Conservation (phyloP, 2,797 vertebrate genomes). For the Anniella stebbinsi region DNA sequence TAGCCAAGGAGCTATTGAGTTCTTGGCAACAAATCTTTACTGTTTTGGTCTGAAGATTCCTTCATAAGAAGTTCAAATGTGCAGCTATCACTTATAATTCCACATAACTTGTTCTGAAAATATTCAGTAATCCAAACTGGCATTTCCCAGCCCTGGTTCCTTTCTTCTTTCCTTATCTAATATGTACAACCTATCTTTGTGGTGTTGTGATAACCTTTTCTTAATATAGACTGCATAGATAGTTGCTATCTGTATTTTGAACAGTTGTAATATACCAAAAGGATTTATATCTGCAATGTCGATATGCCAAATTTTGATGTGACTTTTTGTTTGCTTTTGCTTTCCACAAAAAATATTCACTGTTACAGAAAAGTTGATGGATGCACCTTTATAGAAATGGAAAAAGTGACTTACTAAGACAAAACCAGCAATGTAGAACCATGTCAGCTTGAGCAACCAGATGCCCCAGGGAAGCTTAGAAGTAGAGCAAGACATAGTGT, state of each 20-base stretch:
- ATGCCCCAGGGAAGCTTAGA: neutral
- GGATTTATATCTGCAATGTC: conserved; percentile 63
- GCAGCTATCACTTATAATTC: neutral
- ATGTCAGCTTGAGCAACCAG: neutral
- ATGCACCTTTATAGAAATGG: neutral
- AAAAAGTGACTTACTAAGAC: neutral
- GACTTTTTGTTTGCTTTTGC: conserved; percentile 34
- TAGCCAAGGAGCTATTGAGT: neutral
- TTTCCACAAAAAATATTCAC: neutral
- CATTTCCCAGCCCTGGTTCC: neutral
- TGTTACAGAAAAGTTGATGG: neutral
- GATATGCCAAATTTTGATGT: conserved; percentile 42
- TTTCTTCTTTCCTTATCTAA: neutral
- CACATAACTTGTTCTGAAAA: neutral
- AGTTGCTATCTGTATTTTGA: conserved; percentile 22
- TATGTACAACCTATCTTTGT: neutral
- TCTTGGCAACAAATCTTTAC: neutral
- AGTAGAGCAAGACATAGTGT: neutral
- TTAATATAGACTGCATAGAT: neutral
- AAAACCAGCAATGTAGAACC: neutral
- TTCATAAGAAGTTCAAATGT: neutral
- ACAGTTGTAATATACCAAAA: conserved; percentile 8
- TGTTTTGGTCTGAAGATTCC: neutral
- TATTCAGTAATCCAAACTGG: conserved; percentile 3
- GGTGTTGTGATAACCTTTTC: neutral